Conservation (phyloP, 2,797 vertebrate genomes). For the Lerista edwardsae region DNA sequence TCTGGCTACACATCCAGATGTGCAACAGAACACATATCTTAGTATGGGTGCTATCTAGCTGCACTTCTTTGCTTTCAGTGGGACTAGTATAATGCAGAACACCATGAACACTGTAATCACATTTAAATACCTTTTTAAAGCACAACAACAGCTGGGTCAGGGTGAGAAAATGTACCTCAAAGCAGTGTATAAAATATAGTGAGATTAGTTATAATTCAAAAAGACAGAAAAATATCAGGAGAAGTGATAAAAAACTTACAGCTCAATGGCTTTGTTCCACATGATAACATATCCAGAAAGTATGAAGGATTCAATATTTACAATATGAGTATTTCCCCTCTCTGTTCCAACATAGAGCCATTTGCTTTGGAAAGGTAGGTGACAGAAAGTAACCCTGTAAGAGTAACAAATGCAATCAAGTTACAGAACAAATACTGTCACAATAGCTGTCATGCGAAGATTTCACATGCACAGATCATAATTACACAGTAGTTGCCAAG, state of each 20-base stretch:
- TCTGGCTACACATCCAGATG: accelerated
- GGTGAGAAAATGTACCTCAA: background rate
- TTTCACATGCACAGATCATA: background rate
- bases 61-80: background rate
- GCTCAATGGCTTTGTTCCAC: constrained; percentile 99
- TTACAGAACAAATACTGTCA: background rate
- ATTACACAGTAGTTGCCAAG: constrained; percentile 14
- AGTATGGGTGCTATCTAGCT: background rate
- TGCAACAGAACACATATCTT: background rate
- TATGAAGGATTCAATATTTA: constrained; percentile 98
- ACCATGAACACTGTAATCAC: background rate
- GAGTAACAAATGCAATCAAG: constrained; percentile 61
- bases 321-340: constrained; percentile 96
- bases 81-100: background rate
- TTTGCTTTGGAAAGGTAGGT: constrained; percentile 98
- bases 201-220: background rate
- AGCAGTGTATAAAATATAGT: background rate
- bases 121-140: background rate
- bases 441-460: background rate
- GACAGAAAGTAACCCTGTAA: constrained; percentile 94
- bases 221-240: background rate
- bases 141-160: background rate
- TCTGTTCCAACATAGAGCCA: constrained; percentile 99
- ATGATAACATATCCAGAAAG: constrained; percentile 98
- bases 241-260: constrained; percentile 84